phyloP scores from a whole-genome alignment of 2,888 invertebrate genomes.

The Melieria picta region DNA sequence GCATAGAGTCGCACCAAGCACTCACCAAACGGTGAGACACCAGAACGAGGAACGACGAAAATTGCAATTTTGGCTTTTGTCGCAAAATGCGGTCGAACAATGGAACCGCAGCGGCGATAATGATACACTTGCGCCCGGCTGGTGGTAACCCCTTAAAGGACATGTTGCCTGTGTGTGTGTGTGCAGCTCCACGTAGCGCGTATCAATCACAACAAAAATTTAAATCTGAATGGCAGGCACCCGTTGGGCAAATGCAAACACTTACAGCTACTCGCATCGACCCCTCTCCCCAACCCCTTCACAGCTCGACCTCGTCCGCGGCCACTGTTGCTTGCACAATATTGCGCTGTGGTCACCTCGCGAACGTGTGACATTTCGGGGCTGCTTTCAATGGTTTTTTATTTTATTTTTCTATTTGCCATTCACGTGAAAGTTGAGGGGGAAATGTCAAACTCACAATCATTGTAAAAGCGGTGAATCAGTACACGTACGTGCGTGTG shows the following conservation, averaged over 20 bases:
- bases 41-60: slow-evolving; percentile 2
- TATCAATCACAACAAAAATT: slow-evolving; percentile 41
- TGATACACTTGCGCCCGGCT: slow-evolving; percentile 49
- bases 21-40: not conserved
- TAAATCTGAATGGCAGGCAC: slow-evolving; percentile 28
- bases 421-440: no score
- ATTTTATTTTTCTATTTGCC: no score
- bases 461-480: no score
- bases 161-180: slow-evolving; percentile 17
- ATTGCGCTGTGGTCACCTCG: not conserved
- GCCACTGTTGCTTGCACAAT: not conserved
- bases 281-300: no score
- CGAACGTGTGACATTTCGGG: not conserved
- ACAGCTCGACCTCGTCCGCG: no score
- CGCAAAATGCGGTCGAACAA: slow-evolving; percentile 50
- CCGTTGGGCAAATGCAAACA: no score
- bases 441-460: no score
- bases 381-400: not conserved
- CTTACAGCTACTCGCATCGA: no score
- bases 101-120: slow-evolving; percentile 61
- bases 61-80: slow-evolving; percentile 26
- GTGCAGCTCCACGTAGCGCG: slow-evolving; percentile 15
- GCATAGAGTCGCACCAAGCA: not conserved
- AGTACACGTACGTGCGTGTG: not conserved
- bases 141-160: not conserved